These are phyloP conservation scores for Rhodeus uyekii DNA, from an alignment of 2,797 vertebrate genomes.

Conservation along the genomic window DNA sequence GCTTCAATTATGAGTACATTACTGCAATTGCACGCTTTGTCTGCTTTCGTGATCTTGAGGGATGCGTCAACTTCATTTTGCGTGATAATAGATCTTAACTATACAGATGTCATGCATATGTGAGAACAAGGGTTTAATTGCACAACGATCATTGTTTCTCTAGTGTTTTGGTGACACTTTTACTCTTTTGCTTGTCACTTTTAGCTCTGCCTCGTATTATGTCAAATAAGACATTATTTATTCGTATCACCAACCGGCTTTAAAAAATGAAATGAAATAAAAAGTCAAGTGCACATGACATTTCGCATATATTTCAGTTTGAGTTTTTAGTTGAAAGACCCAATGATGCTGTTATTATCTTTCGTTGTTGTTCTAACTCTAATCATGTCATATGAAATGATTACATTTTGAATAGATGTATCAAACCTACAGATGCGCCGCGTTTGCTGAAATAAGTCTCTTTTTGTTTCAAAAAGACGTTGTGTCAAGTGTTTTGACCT, in stretches of 20 bases:
- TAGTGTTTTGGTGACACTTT: background rate
- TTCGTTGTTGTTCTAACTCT: background rate
- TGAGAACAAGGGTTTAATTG: background rate
- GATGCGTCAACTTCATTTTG: background rate
- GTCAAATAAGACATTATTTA: background rate
- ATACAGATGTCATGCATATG: background rate
- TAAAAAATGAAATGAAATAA: too few relatives aligned
- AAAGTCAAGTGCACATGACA: too few relatives aligned
- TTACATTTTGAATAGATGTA: background rate
- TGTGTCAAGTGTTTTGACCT: background rate
- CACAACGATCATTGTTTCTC: background rate
- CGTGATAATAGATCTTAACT: background rate
- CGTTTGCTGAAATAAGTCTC: background rate
- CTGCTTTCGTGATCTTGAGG: background rate
- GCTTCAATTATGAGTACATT: slow-evolving; percentile 1
- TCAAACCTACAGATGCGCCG: background rate
- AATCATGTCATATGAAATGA: background rate
- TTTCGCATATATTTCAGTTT: background rate
- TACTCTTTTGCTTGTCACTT: background rate
- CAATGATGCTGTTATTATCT: background rate
- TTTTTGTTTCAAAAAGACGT: background rate
- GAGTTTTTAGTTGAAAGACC: background rate
- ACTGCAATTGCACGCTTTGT: slow-evolving; percentile 1
- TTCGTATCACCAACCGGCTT: too few relatives aligned
- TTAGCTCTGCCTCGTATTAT: background rate